phyloP scores from a whole-genome alignment of 2,113 vertebrate genomes.

The Aspiorhynchus laticeps region DNA sequence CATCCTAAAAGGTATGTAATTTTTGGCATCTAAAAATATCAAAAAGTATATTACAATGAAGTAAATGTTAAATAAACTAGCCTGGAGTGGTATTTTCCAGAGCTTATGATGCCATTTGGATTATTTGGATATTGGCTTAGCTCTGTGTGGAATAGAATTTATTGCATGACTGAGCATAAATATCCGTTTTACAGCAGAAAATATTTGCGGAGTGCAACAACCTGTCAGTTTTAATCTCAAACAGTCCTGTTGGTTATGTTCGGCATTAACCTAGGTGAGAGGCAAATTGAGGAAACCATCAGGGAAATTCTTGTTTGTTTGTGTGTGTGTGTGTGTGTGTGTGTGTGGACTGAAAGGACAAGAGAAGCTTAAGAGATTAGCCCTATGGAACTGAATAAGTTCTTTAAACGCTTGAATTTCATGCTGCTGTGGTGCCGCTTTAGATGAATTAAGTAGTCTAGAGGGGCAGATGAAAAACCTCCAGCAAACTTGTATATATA shows the following conservation, averaged over 20 bases:
- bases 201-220: background rate
- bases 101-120: background rate
- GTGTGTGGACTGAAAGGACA: constrained; percentile 39
- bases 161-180: constrained; percentile 28
- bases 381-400: constrained; percentile 46
- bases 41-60: no score
- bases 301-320: constrained; percentile 2
- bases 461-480: background rate
- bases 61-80: background rate
- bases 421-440: constrained; percentile 19
- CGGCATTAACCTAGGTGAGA: constrained; percentile 41
- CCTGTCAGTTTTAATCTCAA: constrained; percentile 22
- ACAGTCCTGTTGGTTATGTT: constrained; percentile 21
- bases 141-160: constrained; percentile 8
- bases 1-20: background rate
- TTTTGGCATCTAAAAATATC: background rate
- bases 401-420: constrained; percentile 51
- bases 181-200: constrained; percentile 28
- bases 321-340: constrained; percentile 4
- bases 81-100: background rate
- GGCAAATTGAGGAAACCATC: constrained; percentile 18
- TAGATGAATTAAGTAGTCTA: constrained; percentile 40
- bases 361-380: constrained; percentile 56
- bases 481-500: background rate
- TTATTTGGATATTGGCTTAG: constrained; percentile 4